Conservation (phyloP, 2,113 vertebrate genomes). For the Pogona vitticeps region DNA sequence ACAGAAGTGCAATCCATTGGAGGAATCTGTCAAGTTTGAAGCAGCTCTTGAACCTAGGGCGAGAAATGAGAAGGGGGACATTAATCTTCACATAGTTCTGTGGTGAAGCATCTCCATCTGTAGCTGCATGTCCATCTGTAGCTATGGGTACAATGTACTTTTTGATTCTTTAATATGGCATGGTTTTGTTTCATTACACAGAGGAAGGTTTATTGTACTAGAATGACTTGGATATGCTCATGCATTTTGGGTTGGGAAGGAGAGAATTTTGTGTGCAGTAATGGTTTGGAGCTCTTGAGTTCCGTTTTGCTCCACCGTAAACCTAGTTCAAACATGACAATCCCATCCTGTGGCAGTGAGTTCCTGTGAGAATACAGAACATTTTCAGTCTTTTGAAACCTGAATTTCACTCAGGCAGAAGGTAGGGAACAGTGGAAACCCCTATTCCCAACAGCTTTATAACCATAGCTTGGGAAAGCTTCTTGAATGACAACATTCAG, state of each 20-base stretch:
- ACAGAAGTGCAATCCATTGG: background rate
- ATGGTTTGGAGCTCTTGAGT: too few relatives aligned
- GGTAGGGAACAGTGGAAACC: too few relatives aligned
- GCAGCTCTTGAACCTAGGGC: background rate
- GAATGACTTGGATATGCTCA: background rate
- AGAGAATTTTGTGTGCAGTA: background rate
- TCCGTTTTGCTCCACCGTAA: background rate
- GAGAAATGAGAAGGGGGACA: background rate
- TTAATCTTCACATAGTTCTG: background rate
- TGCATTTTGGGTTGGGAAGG: background rate
- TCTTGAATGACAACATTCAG: background rate
- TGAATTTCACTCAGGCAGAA: background rate
- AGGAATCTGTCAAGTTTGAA: background rate
- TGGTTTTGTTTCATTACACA: background rate
- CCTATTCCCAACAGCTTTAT: too few relatives aligned
- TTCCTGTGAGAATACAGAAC: background rate
- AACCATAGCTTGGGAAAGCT: too few relatives aligned
- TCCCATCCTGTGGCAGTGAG: background rate
- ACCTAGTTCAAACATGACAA: background rate
- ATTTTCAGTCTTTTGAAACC: background rate
- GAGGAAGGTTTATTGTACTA: background rate
- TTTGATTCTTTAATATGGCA: background rate
- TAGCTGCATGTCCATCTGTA: background rate
- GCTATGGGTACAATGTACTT: background rate
- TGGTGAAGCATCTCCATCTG: background rate